Conservation (phyloP, 2,797 vertebrate species). For the Danionella dracula region DNA sequence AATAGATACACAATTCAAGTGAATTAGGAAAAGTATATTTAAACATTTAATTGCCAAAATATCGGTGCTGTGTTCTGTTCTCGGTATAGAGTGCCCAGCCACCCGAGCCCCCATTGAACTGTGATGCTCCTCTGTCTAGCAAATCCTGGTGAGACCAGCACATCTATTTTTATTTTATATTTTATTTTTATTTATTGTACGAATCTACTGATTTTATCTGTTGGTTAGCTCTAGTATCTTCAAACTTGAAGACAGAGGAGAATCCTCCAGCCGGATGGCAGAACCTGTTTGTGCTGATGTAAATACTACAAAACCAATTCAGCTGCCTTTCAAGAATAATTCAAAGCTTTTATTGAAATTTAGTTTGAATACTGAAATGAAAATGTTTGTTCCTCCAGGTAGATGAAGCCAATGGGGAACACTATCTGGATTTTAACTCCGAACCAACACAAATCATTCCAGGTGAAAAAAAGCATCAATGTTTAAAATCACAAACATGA, state of each 20-base stretch:
- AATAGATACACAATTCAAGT: too few species aligned
- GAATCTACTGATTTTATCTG: too few species aligned
- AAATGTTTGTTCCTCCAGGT: constrained; percentile 46
- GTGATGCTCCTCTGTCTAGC: constrained; percentile 57
- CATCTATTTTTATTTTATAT: too few species aligned
- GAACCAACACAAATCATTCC: constrained; percentile 40
- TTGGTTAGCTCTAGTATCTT: constrained; percentile 52
- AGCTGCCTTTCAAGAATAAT: too few species aligned
- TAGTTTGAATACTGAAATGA: not conserved
- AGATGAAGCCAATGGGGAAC: constrained; percentile 49
- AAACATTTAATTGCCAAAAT: too few species aligned
- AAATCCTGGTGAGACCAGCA: constrained; percentile 55
- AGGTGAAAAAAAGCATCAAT: constrained; percentile 48
- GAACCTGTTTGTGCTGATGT: constrained; percentile 66
- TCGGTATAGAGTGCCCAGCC: constrained; percentile 47
- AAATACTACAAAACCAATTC: not conserved
- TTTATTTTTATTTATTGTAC: too few species aligned
- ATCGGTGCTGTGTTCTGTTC: not conserved
- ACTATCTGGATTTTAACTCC: constrained; percentile 50
- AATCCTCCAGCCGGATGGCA: constrained; percentile 48
- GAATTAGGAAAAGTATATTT: too few species aligned
- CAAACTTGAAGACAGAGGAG: constrained; percentile 49
- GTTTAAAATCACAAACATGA: not conserved
- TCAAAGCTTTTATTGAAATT: too few species aligned
- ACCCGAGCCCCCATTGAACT: constrained; percentile 45